Conservation (phyloP, 2,113 vertebrate species). For the Maccullochella peelii region DNA sequence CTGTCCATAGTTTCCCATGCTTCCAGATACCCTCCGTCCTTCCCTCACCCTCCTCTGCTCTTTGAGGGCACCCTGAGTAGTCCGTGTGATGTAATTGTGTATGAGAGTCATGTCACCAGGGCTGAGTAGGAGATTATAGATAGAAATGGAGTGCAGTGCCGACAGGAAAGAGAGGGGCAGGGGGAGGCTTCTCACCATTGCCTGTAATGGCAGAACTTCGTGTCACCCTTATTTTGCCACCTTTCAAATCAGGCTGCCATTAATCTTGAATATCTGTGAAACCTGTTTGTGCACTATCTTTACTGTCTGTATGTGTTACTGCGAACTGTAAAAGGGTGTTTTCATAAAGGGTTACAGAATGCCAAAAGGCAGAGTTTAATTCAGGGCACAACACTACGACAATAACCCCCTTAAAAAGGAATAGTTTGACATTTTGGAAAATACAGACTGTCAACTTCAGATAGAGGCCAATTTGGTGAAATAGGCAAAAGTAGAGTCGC, state of each 20-base stretch:
- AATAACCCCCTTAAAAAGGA: neutral
- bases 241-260: constrained; percentile 9
- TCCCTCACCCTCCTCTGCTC: constrained; percentile 3
- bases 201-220: constrained; percentile 12
- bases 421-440: neutral
- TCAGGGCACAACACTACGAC: neutral
- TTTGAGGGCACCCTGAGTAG: constrained; percentile 28
- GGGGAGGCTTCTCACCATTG: constrained; percentile 3
- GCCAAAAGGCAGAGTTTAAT: neutral
- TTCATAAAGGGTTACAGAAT: neutral
- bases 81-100: constrained; percentile 57
- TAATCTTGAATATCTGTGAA: neutral
- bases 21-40: neutral
- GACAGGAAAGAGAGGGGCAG: constrained; percentile 26
- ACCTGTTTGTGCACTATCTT: too few species aligned
- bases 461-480: neutral
- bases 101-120: constrained; percentile 50
- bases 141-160: constrained; percentile 41
- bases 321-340: neutral
- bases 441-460: neutral
- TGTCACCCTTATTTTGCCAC: constrained; percentile 15
- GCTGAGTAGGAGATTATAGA: constrained; percentile 55
- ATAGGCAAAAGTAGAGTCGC: too few species aligned
- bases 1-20: neutral
- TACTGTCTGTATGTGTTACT: too few species aligned